phyloP scores from a whole-genome alignment of 2,113 vertebrate species.

The Proteles cristata region DNA sequence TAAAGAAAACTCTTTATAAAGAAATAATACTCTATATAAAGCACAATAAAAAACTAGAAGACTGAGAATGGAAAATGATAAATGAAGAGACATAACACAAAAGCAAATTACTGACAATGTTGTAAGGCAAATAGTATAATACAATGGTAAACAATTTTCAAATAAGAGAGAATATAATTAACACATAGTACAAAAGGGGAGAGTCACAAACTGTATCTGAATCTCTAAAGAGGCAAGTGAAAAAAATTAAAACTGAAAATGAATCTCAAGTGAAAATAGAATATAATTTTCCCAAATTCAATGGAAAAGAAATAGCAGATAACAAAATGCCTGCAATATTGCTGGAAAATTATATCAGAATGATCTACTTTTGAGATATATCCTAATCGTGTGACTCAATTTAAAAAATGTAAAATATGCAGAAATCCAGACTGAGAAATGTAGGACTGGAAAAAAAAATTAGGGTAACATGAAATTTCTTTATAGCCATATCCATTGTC shows the following conservation, averaged over 20 bases:
- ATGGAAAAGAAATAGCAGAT: neutral
- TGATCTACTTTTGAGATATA: neutral
- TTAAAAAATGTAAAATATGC: neutral
- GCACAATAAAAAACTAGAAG: neutral
- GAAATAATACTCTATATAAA: neutral
- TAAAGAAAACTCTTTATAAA: neutral
- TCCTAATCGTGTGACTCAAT: neutral
- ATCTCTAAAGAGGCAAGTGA: neutral
- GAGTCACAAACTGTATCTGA: neutral
- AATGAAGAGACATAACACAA: neutral
- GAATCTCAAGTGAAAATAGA: neutral
- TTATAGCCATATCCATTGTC: neutral
- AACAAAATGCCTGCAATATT: neutral
- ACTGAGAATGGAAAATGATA: neutral
- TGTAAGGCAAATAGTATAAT: neutral
- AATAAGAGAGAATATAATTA: neutral
- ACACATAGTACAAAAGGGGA: neutral
- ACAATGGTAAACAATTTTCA: neutral
- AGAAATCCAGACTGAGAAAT: neutral
- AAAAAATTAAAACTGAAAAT: neutral
- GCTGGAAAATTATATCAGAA: neutral
- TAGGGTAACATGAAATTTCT: neutral
- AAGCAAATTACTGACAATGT: neutral
- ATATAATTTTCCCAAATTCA: neutral
- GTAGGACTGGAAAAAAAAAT: neutral